Percentiles rank a stretch among this genome's conserved stretches.
phyloP scores from a whole-genome alignment of 1,140 invertebrate species.

The Penaeus indicus region DNA sequence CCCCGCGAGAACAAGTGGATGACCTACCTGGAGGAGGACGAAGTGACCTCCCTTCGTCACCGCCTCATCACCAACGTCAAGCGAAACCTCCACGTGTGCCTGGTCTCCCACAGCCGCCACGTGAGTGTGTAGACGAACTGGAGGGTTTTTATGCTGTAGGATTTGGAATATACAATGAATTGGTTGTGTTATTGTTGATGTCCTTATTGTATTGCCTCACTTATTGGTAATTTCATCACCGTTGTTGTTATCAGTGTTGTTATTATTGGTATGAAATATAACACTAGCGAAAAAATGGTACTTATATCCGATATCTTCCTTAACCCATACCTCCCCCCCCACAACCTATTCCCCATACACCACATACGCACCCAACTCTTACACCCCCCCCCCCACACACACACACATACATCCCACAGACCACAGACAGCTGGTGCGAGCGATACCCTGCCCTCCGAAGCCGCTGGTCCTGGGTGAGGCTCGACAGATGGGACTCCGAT shows the following conservation, averaged over 20 bases:
- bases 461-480: slow-evolving; percentile 45
- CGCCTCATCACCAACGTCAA: slow-evolving; percentile 41
- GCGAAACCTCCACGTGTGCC: slow-evolving; percentile 48
- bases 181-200: too few species aligned
- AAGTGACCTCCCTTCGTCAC: slow-evolving; percentile 43
- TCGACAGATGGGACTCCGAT: slow-evolving; percentile 37
- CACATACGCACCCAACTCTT: too few species aligned
- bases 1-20: slow-evolving; percentile 54
- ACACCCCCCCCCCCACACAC: background rate
- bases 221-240: too few species aligned
- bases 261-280: too few species aligned
- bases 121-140: background rate
- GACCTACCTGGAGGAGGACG: slow-evolving; percentile 57
- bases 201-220: too few species aligned
- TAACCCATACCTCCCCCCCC: too few species aligned
- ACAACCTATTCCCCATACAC: too few species aligned
- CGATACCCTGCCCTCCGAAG: slow-evolving; percentile 44
- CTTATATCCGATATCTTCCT: too few species aligned
- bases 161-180: too few species aligned
- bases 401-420: background rate
- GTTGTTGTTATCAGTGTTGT: too few species aligned
- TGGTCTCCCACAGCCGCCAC: slow-evolving; percentile 30
- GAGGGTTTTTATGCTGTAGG: too few species aligned
- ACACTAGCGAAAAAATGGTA: too few species aligned
- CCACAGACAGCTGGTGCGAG: slow-evolving; percentile 36